Evolutionary conservation across 2,888 invertebrate genomes (phyloP).

Genomic region (Zootermopsis nevadensis): DNA sequence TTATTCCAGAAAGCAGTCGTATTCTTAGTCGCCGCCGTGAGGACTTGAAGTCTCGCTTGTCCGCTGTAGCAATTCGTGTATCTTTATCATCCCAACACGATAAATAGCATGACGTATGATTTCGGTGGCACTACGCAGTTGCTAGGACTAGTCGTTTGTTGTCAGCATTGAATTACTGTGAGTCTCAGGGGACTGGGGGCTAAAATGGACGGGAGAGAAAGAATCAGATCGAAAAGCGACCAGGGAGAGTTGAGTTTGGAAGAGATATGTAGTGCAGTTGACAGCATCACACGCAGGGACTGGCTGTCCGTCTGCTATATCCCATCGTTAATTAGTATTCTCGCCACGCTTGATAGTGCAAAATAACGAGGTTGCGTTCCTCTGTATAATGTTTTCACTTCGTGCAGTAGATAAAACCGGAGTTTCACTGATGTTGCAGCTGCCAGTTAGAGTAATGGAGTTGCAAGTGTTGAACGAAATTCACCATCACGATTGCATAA

Average conservation of each 20-base stretch:
- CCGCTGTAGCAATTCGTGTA: no score
- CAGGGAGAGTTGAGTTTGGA: no score
- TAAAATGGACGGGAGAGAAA: neutral
- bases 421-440: neutral
- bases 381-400: constrained; percentile 36
- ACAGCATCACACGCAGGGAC: neutral
- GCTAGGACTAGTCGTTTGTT: neutral
- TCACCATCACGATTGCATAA: constrained; percentile 39
- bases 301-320: neutral
- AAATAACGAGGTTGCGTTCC: constrained; percentile 39
- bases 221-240: constrained; percentile 3
- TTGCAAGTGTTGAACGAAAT: constrained; percentile 39
- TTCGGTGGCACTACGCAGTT: neutral
- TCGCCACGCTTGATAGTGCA: constrained; percentile 38
- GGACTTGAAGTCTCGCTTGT: no score
- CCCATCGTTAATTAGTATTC: constrained; percentile 36
- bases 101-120: no score
- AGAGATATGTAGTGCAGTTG: neutral
- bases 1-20: no score
- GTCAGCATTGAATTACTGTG: neutral
- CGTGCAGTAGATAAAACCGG: neutral
- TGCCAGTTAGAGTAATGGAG: constrained; percentile 24
- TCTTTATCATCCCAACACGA: no score
- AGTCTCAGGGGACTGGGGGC: neutral
- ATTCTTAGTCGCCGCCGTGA: no score